A percentile compares a stretch with the other conserved stretches of the same genome.
Conservation (phyloP, 2,888 invertebrate genomes). For the Cosmia pyralina region DNA sequence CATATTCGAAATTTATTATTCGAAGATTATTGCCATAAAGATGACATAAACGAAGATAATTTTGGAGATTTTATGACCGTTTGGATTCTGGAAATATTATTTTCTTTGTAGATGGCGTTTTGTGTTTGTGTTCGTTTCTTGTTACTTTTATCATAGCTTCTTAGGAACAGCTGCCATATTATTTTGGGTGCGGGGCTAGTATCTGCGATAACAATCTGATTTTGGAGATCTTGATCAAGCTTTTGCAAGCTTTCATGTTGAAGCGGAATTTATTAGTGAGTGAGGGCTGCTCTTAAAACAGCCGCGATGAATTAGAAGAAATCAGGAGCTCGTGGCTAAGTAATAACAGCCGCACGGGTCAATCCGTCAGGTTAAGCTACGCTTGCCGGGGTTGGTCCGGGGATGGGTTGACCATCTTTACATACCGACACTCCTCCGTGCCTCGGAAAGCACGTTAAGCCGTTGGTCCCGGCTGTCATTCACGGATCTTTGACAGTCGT, state of each 20-base stretch:
- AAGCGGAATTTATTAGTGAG: no score
- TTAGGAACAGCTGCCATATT: neutral
- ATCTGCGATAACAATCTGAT: neutral
- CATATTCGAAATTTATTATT: slow-evolving; percentile 58
- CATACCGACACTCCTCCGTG: no score
- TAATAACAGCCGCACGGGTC: no score
- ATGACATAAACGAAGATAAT: slow-evolving; percentile 52
- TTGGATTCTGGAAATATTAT: slow-evolving; percentile 32
- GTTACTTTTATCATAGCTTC: neutral
- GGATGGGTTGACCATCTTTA: no score
- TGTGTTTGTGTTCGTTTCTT: neutral
- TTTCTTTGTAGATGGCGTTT: slow-evolving; percentile 24
- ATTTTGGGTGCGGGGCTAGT: neutral
- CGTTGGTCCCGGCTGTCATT: no score
- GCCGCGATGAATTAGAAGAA: no score
- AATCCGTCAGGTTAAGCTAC: no score
- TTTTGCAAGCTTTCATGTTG: neutral
- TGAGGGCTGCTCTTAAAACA: neutral
- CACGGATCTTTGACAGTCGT: no score
- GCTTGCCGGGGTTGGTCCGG: no score
- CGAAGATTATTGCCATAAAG: slow-evolving; percentile 53
- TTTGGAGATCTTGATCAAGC: neutral
- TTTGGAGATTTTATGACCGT: slow-evolving; percentile 44
- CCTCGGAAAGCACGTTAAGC: no score
- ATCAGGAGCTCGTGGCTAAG: no score